Base-by-base conservation (phyloP, 2,113 vertebrate species). In the Aptenodytes patagonicus region DNA sequence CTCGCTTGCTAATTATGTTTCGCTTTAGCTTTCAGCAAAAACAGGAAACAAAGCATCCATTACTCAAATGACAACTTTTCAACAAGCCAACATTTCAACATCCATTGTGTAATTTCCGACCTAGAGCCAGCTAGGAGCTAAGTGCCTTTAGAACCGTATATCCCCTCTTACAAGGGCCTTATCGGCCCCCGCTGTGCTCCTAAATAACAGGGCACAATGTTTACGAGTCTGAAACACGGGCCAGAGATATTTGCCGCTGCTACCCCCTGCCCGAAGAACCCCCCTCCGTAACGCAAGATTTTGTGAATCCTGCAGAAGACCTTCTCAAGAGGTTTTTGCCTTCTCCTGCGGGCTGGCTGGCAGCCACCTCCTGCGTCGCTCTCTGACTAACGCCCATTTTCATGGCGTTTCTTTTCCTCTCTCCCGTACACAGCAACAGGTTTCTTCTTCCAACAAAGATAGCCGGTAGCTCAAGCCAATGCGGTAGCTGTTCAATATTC, bases 41-140 rank as follows among this genome's bases (percentile, higher is more conserved):
- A 98, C 98, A 98, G 98, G 98, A 98, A 98, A 98, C 95, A 95
- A 96, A 97, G 87, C 98, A 98, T 98, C 98, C 98, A 98, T 98
- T 98, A 98, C 96, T 98, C 61, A 5, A 98, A 97, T 98, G 98
- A 98, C 98, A 98, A 97, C 98, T 98, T 98, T 97, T 98, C 98
- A 98, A 95, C 98, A 97, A 97, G 98, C 95, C 97, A 96, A 70
- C 98, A 97, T 98, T 98, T 98, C 98, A 98, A 98, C 98, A 98
- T 97, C 95, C 97, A 98, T 98, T 98, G 98, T 98, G 98, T 98
- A 97, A 98, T 98, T 98, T 98, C 98, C 97, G 98, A 97, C 89
- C 94, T 60, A 32, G 54, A 85, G 94, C 96, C 97, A 97, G 98
- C 98, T 97, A 93, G 97, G 92, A 97, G 93, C 98, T 98, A 87